Base-by-base conservation (phyloP, 2,113 vertebrate species). In the Poeciliopsis turrubarensis region DNA sequence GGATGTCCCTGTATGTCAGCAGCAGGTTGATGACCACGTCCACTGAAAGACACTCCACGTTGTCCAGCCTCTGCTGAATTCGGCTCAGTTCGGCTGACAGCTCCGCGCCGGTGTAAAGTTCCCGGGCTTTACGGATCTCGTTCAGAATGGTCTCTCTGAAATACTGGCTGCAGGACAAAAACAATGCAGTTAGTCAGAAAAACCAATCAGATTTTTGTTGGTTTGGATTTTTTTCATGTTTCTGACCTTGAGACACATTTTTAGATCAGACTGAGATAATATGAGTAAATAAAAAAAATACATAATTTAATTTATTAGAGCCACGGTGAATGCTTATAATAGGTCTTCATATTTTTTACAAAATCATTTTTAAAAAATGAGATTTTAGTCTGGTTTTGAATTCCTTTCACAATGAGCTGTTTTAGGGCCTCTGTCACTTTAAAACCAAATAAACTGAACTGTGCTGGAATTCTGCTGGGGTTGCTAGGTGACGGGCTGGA, bases 1-100 rank as follows among this genome's bases (percentile, higher is more conserved):
- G 98, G 79, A 99, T 98, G 87, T 99, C 97, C 88, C 98, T 95
- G 93, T 99, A 99, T 9, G 98, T 98, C 88, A 99, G 95, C 73
- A 99, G 93, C 77, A 99, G 92, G 86, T 98, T 99, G 92, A 99
- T 98, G 73, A 99, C 95, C 54, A 99, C 96, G 84, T 99, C 98
- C n/a, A 97, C 96, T 22, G 98, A 98, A 81, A 99, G 92, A 86
- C 97, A 96, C 92, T 99, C 97, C 74, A 98, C 97, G 5, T 97
- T 99, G 92, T 99, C 97, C 44, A 99, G 92, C 4, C 97, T 94
- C 88, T 98, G 97, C 66, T 97, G 96, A 90, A 99, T 99, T 68
- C 97, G 96, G 68, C 91, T 95, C 89, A 99, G 89, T 78, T 99
- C 98, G 19, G 93, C 92, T 0, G 98, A 96, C 60, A 99, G 91